Evolutionary conservation across 2,113 vertebrate species (phyloP).

Genomic region (Jacana jacana): DNA sequence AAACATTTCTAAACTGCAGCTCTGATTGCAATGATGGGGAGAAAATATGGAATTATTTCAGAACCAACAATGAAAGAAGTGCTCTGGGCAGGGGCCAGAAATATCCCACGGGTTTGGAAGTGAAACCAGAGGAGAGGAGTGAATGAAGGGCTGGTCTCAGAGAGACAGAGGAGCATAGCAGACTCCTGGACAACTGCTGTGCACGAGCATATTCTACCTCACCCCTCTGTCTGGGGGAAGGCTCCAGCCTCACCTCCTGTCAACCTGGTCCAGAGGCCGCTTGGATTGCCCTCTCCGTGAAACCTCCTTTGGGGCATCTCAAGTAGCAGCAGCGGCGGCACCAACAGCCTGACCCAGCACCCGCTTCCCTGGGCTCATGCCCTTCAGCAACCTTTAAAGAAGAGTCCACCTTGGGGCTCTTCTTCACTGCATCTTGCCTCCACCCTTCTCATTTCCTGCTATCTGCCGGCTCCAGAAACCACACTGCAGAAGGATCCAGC

Average conservation of each 20-base stretch:
- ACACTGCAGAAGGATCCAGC: not conserved
- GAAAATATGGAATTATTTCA: not conserved
- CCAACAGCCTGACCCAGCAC: not conserved
- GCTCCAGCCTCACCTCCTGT: not conserved
- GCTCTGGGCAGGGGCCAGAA: not conserved
- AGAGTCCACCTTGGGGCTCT: not conserved
- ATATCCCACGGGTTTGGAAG: not conserved
- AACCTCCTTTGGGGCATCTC: not conserved
- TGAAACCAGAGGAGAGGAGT: not conserved
- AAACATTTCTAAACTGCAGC: not conserved
- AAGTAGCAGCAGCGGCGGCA: not conserved
- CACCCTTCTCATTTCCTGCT: not conserved
- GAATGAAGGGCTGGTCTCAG: not conserved
- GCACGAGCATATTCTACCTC: not conserved
- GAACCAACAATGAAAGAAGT: not conserved
- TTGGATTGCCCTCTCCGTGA: fast-evolving
- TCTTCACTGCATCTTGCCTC: not conserved
- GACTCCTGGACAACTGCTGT: fast-evolving
- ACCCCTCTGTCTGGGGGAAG: not conserved
- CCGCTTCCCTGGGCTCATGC: fast-evolving
- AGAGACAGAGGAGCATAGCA: not conserved
- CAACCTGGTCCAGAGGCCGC: fast-evolving
- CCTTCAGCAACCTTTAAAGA: not conserved
- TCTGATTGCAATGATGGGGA: not conserved
- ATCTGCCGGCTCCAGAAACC: not conserved